A percentile compares a stretch with the other conserved stretches of the same genome.
Conservation (phyloP, 1,140 invertebrate species). For the Ceratina australensis region DNA sequence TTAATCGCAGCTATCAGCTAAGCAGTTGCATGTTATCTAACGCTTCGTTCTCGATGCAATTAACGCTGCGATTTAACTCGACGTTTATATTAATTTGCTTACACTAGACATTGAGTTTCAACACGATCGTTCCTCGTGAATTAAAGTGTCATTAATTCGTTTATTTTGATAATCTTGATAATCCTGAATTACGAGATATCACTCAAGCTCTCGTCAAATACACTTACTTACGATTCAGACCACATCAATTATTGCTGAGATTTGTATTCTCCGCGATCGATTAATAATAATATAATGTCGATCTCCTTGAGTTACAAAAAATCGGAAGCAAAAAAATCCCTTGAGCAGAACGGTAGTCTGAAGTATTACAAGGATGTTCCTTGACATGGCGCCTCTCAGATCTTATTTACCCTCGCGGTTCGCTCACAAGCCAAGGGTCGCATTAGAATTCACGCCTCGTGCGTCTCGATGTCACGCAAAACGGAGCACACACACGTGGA, state of each 20-base stretch:
- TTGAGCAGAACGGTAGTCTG: background rate
- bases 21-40: slow-evolving; percentile 8
- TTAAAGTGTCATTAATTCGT: no score
- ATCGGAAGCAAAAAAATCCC: no score
- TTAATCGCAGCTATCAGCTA: background rate
- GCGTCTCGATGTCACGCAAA: background rate
- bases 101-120: no score
- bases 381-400: slow-evolving; percentile 20
- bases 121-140: no score
- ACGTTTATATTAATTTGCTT: no score
- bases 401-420: slow-evolving; percentile 12
- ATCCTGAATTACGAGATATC: no score
- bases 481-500: background rate
- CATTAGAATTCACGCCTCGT: slow-evolving; percentile 6
- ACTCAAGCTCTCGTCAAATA: no score
- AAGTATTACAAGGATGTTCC: slow-evolving; percentile 34
- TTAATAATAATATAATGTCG: background rate
- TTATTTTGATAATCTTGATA: no score
- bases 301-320: background rate
- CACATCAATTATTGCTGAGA: no score
- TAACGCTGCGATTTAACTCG: background rate
- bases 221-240: no score
- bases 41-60: background rate
- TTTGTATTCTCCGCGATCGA: no score
- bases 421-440: background rate